Evolutionary conservation across 2,888 invertebrate genomes (phyloP).

Genomic region (Napeogenes sylphis): DNA sequence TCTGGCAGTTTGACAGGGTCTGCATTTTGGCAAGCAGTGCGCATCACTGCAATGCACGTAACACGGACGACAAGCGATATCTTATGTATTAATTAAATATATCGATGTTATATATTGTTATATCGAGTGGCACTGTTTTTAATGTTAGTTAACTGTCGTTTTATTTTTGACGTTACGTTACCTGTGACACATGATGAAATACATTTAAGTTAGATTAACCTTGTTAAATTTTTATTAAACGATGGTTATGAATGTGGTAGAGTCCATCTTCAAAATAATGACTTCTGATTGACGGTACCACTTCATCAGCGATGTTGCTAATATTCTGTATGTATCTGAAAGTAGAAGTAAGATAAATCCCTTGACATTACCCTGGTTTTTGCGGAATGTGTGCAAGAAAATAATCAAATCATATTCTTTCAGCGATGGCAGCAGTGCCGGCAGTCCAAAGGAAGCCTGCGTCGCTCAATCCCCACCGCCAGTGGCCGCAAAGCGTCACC

Average conservation of each 20-base stretch:
- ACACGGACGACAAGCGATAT: neutral
- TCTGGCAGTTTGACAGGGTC: slow-evolving; percentile 15
- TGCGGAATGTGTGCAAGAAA: neutral
- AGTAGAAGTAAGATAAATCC: no score
- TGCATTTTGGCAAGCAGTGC: neutral
- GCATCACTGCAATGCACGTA: slow-evolving; percentile 10
- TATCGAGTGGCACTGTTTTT: no score
- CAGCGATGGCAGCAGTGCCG: slow-evolving; percentile 73
- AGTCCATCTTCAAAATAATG: no score
- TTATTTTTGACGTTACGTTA: no score
- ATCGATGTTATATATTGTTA: no score
- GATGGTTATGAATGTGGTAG: no score
- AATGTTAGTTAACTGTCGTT: no score
- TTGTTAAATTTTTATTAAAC: no score
- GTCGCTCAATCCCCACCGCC: slow-evolving; percentile 66
- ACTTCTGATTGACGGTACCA: no score
- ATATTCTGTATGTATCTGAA: no score
- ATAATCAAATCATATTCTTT: slow-evolving; percentile 27
- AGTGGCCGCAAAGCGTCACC: slow-evolving; percentile 44
- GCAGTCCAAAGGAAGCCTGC: slow-evolving; percentile 71
- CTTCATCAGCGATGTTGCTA: neutral
- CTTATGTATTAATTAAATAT: neutral
- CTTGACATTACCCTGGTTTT: neutral
- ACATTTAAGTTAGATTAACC: no score
- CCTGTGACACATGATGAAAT: no score